Percentiles rank a stretch among this genome's conserved stretches.
Evolutionary conservation across 2,113 vertebrate genomes (phyloP).

Genomic region (Oxyruncus cristatus): DNA sequence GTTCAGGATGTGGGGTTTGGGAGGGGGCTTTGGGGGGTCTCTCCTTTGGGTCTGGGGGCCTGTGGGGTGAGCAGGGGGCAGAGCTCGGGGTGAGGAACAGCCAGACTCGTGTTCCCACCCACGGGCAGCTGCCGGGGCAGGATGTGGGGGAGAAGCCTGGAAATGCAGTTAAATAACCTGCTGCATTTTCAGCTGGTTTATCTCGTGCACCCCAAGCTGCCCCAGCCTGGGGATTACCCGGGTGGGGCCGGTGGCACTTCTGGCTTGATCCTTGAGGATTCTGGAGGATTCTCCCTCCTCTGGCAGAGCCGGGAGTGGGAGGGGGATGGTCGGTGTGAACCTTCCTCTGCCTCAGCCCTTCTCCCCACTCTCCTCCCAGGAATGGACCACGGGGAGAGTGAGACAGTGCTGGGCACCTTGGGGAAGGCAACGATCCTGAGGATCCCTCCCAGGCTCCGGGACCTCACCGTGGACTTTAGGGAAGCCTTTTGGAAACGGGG

Average conservation of each 20-base stretch:
- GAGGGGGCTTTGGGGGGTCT: no score
- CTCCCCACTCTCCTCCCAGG: neutral
- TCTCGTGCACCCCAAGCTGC: no score
- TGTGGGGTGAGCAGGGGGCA: no score
- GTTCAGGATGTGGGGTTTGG: no score
- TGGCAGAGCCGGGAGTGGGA: neutral
- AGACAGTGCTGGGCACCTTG: neutral
- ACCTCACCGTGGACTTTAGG: accelerated
- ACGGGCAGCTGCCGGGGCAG: no score
- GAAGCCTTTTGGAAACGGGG: neutral
- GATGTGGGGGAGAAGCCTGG: no score
- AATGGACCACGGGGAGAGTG: accelerated
- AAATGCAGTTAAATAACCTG: neutral
- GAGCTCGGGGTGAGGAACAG: no score
- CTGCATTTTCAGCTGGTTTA: neutral
- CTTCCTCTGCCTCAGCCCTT: neutral
- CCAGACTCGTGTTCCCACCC: no score
- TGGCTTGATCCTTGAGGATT: neutral
- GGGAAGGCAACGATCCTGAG: neutral
- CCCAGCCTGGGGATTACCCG: no score
- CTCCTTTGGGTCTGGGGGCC: no score
- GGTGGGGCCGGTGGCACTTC: neutral
- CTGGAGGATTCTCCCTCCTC: neutral
- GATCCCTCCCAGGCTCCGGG: accelerated
- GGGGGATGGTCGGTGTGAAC: neutral